These are phyloP conservation scores for Passer montanus DNA, from an alignment of 2,113 vertebrate species.

Conservation along the genomic window DNA sequence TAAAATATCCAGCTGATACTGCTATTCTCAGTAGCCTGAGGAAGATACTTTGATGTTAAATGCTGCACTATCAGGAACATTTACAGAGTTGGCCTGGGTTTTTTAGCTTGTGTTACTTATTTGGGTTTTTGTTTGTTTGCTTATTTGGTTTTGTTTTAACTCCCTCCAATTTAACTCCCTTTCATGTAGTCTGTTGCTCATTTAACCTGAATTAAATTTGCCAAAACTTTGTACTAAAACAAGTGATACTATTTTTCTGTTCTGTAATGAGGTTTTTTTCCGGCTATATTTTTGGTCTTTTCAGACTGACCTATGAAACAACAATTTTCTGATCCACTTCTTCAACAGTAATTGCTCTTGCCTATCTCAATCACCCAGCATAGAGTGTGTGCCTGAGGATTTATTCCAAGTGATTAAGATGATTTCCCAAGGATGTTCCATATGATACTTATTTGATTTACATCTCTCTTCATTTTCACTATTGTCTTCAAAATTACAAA, in stretches of 20 bases:
- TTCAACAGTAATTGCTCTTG: not conserved
- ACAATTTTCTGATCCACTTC: not conserved
- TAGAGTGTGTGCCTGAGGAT: not conserved
- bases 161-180: not conserved
- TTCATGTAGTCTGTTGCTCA: not conserved
- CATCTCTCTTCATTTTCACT: not conserved
- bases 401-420: not conserved
- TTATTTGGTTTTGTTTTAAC: not conserved
- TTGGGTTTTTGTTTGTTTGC: not conserved
- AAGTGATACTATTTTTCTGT: not conserved
- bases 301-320: not conserved
- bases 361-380: not conserved
- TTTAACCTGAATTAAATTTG: not conserved
- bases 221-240: not conserved
- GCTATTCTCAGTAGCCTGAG: not conserved
- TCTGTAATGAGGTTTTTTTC: not conserved
- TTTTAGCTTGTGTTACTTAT: not conserved
- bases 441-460: constrained; percentile 5
- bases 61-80: not conserved
- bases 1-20: not conserved
- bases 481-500: not conserved
- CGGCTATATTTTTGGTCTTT: not conserved
- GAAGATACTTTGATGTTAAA: not conserved
- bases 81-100: not conserved
- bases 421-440: not conserved